Evolutionary conservation across 2,113 vertebrate genomes (phyloP).

Genomic region (Pteropus alecto): DNA sequence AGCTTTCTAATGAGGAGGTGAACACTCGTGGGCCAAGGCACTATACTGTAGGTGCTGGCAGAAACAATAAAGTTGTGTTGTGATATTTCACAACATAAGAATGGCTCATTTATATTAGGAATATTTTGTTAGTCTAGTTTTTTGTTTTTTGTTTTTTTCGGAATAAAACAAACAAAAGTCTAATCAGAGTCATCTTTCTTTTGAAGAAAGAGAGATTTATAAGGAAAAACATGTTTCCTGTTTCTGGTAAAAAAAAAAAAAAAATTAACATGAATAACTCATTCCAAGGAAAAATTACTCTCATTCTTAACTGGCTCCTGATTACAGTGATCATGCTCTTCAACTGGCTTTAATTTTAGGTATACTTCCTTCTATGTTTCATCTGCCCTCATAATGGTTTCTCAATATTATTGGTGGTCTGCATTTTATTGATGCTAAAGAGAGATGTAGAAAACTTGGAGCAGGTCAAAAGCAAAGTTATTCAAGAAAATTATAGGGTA

Average conservation of each 20-base stretch:
- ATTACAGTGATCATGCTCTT: not conserved
- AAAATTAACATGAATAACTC: not conserved
- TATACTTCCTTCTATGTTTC: not conserved
- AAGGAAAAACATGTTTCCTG: not conserved
- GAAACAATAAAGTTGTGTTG: not conserved
- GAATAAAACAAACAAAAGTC: not conserved
- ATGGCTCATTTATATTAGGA: not conserved
- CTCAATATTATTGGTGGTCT: not conserved
- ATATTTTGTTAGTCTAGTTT: not conserved
- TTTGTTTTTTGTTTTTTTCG: not conserved
- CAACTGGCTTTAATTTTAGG: not conserved
- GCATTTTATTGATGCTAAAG: constrained; percentile 6
- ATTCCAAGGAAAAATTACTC: not conserved
- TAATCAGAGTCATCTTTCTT: not conserved
- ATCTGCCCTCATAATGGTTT: not conserved
- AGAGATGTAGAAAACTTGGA: constrained; percentile 16
- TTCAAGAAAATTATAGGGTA: not conserved
- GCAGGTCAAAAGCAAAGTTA: not conserved
- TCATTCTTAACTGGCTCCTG: constrained; percentile 9
- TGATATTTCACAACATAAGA: not conserved
- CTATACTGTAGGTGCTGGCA: not conserved
- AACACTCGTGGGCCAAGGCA: constrained; percentile 26
- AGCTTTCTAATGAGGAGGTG: constrained; percentile 63
- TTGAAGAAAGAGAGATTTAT: not conserved
- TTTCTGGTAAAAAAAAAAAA: not conserved